Conservation (phyloP, 2,888 invertebrate species). For the Uropetala carovei region DNA sequence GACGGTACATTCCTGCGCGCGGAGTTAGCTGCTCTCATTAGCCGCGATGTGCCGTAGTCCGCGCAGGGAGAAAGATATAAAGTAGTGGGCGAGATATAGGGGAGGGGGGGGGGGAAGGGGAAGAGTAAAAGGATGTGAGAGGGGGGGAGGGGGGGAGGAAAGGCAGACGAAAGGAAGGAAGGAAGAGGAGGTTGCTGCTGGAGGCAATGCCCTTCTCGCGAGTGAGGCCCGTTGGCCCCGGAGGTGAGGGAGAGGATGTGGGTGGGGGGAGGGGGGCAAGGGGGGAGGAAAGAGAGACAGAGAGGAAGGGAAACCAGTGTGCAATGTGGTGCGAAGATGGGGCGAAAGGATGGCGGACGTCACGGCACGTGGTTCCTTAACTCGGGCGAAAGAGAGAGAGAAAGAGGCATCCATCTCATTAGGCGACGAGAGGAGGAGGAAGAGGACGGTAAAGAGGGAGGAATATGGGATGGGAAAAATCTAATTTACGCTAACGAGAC, state of each 20-base stretch:
- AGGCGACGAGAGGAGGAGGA: background rate
- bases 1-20: background rate
- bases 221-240: background rate
- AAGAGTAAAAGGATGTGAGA: too few species aligned
- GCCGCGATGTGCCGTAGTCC: constrained; percentile 9
- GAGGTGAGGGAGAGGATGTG: background rate
- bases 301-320: background rate
- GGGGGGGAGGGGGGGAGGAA: too few species aligned
- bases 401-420: background rate
- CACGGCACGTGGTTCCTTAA: background rate
- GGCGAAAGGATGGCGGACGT: background rate
- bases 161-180: background rate
- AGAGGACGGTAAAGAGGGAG: too few species aligned
- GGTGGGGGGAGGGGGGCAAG: background rate
- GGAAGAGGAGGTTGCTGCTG: background rate
- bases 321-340: background rate
- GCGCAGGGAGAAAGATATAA: background rate
- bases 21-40: background rate
- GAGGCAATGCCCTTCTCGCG: constrained; percentile 1
- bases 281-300: background rate
- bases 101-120: background rate
- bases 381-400: background rate
- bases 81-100: background rate
- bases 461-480: too few species aligned
- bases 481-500: background rate